Percentiles rank a stretch among this genome's conserved stretches.
Evolutionary conservation across 2,797 vertebrate genomes (phyloP).

Genomic region (Eurystomus glaucurus): DNA sequence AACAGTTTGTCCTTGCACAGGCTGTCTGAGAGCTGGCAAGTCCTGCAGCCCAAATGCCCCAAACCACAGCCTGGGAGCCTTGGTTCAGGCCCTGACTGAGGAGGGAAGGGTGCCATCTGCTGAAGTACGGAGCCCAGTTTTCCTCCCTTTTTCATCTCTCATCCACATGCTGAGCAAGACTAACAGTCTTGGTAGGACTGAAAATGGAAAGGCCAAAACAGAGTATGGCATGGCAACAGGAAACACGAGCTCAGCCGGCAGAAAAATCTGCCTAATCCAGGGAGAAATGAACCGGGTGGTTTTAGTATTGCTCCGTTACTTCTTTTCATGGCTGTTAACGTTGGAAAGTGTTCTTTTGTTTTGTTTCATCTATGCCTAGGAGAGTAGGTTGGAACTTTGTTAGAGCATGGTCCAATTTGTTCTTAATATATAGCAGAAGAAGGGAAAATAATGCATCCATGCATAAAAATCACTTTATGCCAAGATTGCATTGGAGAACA

Average conservation of each 20-base stretch:
- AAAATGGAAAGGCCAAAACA: background rate
- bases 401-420: background rate
- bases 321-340: background rate
- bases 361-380: background rate
- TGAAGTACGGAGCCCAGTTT: background rate
- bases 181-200: background rate
- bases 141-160: background rate
- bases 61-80: background rate
- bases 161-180: background rate
- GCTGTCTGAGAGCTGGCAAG: background rate
- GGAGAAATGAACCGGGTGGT: background rate
- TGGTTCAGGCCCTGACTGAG: background rate
- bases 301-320: background rate
- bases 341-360: background rate
- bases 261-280: background rate
- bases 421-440: background rate
- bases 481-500: background rate
- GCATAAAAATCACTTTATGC: background rate
- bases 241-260: background rate
- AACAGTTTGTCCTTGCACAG: background rate
- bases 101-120: background rate
- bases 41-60: background rate
- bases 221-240: background rate
- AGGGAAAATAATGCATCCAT: background rate
- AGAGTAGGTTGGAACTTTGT: background rate